Evolutionary conservation across 2,888 invertebrate genomes (phyloP), one percentile per base, ranked within the genome.

Genomic region (Agrenia bidenticulata): DNA sequence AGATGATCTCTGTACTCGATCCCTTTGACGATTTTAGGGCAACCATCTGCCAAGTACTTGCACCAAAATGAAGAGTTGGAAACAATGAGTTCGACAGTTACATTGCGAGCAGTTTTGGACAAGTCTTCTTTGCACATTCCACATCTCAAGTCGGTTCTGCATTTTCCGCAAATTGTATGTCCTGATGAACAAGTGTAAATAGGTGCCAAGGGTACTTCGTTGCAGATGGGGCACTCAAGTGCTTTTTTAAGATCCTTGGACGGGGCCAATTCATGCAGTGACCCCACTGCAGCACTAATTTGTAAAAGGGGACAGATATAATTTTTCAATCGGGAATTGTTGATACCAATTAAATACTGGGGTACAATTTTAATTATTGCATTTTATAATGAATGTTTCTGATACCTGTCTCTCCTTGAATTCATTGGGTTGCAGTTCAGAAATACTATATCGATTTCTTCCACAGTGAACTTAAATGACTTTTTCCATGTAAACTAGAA

Each of bases 161-260:
- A 72, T 49, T 67, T 67, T 26, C 71, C 73, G 53, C 73, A 73
- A 26, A 66, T 72, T 26, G 70, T 70, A 50, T 73, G 73, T n/a
- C 72, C 72, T 21, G 50, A 21, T 11, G 66, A 65, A 37, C 73
- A 73, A 2, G 73, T 73, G 62, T 68, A 73, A 50, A 73, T 73
- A n/a, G 73, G 73, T 13, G 73, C 70, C 17, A 73, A 49, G 24
- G 73, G 73, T 15, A 73, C 73, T 60, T 73, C 73, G 24, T 68
- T 66, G 49, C 73, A 73, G 58, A 72, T 70, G 1, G 73, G 73
- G 42, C 73, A 73, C 50, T 73, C 71, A n/a, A 73, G 45, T 13
- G 72, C 72, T 32, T 72, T 69, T 58, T 70, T 72, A 17, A 73
- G 58, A 7, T 73, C 73, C 13, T 68, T 63, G 15, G 64, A 39